Base-by-base conservation (phyloP, 1,140 invertebrate genomes). In the Bombus sylvicola region DNA sequence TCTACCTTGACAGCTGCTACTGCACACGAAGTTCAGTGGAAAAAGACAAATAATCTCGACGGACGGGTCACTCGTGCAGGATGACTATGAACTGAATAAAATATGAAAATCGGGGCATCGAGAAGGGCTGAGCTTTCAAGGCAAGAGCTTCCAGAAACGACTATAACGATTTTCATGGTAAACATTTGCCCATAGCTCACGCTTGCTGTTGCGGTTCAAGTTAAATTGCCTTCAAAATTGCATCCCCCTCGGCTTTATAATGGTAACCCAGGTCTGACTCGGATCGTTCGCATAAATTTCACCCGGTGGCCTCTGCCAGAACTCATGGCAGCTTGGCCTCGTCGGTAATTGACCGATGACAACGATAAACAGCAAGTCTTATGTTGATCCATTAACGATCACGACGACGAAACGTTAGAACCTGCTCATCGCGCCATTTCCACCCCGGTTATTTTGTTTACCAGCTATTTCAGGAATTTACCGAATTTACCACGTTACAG, bases 221-320 rank as follows among this genome's bases (percentile, higher is more conserved):
- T 91, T 91, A 91, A 91, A 91, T 91, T 91, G 89, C 90, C 90
- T 91, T 90, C 84, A 91, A 91, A 91, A 91, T 90, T 91, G 90
- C 90, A 83, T 84, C 68, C 77, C 87, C 82, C 83, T 68, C 71
- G 77, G 62, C 62, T 75, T 83, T 69, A 77, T 83, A 83, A 78
- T 68, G 87, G 77, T 82, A 85, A 85, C 76, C 47, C 39, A 8
- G 76, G 83, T 72, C 76, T 59, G 82, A 66, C 77, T 75, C 83
- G 66, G 53, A 88, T 88, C 82, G 75, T 68, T 88, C 77, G 88
- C 87, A 89, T 89, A 89, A 89, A 89, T 89, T 89, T 85, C 59
- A 77, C 12, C 82, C 68, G 37, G n/a, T 10, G 47, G 73, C 66
- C 87, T 34, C 57, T 57, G 76, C 43, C 64, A 88, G 57, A 83